Evolutionary conservation across 2,113 vertebrate genomes (phyloP).

Genomic region (Caretta caretta): DNA sequence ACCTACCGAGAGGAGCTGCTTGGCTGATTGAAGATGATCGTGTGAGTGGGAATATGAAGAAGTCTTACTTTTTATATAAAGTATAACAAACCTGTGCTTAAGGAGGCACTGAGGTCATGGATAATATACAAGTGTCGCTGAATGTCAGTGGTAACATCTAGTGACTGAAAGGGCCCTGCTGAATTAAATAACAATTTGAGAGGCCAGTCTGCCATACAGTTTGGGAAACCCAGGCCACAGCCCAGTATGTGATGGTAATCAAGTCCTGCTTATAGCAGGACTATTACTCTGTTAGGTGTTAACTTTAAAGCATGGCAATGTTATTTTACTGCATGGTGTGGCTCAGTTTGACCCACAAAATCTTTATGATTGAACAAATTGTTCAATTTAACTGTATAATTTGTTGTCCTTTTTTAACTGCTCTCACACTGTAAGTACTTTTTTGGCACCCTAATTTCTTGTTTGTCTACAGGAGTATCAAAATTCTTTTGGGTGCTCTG

Average conservation of each 20-base stretch:
- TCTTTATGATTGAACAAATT: not conserved
- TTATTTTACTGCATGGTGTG: not conserved
- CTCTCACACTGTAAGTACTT: not conserved
- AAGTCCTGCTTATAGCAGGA: not conserved
- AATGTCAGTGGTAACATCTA: fast-evolving
- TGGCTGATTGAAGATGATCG: fast-evolving
- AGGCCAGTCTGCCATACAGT: not conserved
- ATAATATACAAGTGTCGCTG: not conserved
- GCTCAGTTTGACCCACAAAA: not conserved
- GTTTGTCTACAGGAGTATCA: not conserved
- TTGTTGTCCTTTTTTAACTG: not conserved
- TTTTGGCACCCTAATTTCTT: not conserved
- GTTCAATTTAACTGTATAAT: fast-evolving
- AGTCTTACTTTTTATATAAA: not conserved
- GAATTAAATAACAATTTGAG: fast-evolving
- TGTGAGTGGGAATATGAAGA: not conserved
- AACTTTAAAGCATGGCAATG: not conserved
- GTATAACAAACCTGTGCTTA: fast-evolving
- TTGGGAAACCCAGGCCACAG: fast-evolving
- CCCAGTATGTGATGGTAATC: not conserved
- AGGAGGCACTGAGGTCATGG: not conserved
- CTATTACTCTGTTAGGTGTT: not conserved
- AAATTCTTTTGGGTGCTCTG: fast-evolving
- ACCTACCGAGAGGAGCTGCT: not conserved
- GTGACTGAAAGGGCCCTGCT: not conserved